These are phyloP conservation scores for Ctenopoma multispine DNA, from an alignment of 2,797 vertebrate species.

Conservation along the genomic window DNA sequence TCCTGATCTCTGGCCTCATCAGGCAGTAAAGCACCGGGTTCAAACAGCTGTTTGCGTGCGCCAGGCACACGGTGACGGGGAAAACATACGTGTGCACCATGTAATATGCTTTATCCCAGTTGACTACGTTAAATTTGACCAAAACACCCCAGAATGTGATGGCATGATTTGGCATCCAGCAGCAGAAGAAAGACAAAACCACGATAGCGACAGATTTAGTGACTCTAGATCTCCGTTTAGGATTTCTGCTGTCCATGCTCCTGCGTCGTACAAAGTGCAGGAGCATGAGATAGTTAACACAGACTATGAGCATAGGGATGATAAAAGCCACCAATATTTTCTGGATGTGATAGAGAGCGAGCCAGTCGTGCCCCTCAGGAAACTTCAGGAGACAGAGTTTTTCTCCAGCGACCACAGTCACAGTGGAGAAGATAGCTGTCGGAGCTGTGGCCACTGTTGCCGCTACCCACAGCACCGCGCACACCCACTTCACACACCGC, in stretches of 20 bases:
- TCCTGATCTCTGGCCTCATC: conserved; percentile 86
- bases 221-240: conserved; percentile 78
- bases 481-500: conserved; percentile 78
- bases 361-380: conserved; percentile 84
- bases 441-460: conserved; percentile 84
- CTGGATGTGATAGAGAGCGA: conserved; percentile 87
- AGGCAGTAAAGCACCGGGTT: conserved; percentile 87
- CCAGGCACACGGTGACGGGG: conserved; percentile 85
- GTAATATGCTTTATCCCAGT: conserved; percentile 85
- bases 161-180: conserved; percentile 86
- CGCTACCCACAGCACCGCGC: conserved; percentile 83
- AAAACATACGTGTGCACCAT: conserved; percentile 86
- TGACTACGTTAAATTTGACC: conserved; percentile 85
- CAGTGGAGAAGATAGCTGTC: conserved; percentile 83
- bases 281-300: conserved; percentile 82
- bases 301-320: conserved; percentile 84
- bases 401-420: conserved; percentile 83
- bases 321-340: conserved; percentile 87
- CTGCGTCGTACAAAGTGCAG: conserved; percentile 78
- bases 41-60: conserved; percentile 87
- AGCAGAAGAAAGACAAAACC: conserved; percentile 83
- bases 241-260: conserved; percentile 74
- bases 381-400: conserved; percentile 86
- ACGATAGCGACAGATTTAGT: conserved; percentile 84
- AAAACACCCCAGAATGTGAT: conserved; percentile 88